Base-by-base conservation (phyloP, 2,888 invertebrate species). In the Noctuana brunneofusca region DNA sequence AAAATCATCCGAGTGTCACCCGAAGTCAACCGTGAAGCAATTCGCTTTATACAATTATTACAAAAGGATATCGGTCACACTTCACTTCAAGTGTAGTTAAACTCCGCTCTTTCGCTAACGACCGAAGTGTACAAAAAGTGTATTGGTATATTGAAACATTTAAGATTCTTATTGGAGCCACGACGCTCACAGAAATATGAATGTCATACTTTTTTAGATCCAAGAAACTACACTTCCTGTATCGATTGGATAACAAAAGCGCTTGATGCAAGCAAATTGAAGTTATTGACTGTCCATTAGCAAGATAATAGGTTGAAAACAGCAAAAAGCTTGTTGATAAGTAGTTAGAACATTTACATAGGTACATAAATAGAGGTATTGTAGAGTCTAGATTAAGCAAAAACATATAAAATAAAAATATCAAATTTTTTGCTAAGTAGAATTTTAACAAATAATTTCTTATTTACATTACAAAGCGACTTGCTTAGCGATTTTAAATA, bases 31-130 rank as follows among this genome's bases (percentile, higher is more conserved):
- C 56, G 63, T 63, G 50, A 63, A 63, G 50, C 56, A 63, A 63
- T 56, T 63, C 50, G 24, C 41, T 63, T 50, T 43, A 63, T 56
- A 63, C 56, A 63, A 63, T 63, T 56, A 63, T 63, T 52, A 63
- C 63, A 63, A 63, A 63, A 63, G 63, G 57, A 57, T 63, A 57
- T 63, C 56, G 56, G 63, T 63, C 56, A 63, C 63, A 63, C 63
- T 63, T 52, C 63, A 48, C 56, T 63, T 63, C 63, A 57, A 52
- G 41, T 57, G 50, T 57, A 63, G 56, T 63, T 63, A 63, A 57
- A 63, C 56, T 63, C 11, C 38, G 62, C 55, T 62, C 63, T 63
- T 63, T 63, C 50, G 55, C 50, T 57, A 63, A 56, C 62, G 35
- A 62, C 35, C 27, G 12, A 16, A 55, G 38, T 56, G 43, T 52